A percentile compares a stretch with the other conserved stretches of the same genome.
These are phyloP conservation scores for Polypedilum pembai DNA, from an alignment of 1,140 invertebrate genomes.

Conservation along the genomic window DNA sequence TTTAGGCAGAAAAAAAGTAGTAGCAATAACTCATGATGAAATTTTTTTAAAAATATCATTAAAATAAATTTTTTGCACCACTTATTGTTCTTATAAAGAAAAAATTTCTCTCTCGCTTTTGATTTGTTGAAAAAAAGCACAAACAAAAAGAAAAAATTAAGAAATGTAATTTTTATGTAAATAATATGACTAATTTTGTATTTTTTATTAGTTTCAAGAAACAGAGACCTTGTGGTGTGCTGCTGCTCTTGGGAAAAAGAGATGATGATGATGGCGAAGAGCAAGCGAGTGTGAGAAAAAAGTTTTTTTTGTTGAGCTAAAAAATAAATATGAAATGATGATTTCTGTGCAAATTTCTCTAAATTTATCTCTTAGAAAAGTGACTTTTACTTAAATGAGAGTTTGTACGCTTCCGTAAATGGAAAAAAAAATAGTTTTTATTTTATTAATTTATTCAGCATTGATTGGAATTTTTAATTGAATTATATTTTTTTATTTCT, in stretches of 20 bases:
- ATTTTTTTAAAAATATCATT: background rate
- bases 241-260: background rate
- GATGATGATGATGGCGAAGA: background rate
- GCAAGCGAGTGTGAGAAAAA: slow-evolving; percentile 6
- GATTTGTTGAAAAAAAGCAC: background rate
- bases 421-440: background rate
- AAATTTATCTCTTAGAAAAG: background rate
- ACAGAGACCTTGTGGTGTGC: background rate
- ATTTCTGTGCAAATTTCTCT: background rate
- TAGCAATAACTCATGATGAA: background rate
- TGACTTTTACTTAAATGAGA: background rate
- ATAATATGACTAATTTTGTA: slow-evolving; percentile 25
- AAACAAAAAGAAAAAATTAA: background rate
- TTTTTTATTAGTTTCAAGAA: slow-evolving; percentile 12
- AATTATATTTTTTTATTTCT: slow-evolving; percentile 10
- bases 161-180: slow-evolving; percentile 28
- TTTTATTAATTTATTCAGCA: slow-evolving; percentile 18
- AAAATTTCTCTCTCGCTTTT: background rate
- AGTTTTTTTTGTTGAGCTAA: background rate
- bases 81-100: background rate
- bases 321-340: background rate
- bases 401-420: background rate
- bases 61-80: slow-evolving; percentile 19
- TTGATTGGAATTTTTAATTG: slow-evolving; percentile 22
- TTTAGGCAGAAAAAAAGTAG: background rate